A percentile compares a stretch with the other conserved stretches of the same genome.
These are phyloP conservation scores for Oscheius onirici DNA, from an alignment of 2,888 invertebrate species.

Conservation along the genomic window DNA sequence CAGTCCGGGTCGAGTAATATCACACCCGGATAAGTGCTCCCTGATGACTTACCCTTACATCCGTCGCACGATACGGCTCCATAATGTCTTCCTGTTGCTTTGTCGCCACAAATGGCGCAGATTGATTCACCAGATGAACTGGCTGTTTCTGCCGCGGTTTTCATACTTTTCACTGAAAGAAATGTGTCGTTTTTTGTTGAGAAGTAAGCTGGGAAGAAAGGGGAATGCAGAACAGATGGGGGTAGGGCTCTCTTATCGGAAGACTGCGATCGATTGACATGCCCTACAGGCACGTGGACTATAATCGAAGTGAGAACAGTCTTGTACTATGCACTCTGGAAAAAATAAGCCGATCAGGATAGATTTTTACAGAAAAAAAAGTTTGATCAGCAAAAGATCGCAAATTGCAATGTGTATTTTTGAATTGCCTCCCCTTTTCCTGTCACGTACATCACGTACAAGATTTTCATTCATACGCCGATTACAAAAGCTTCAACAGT, in stretches of 20 bases:
- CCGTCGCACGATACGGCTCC: constrained; percentile 68
- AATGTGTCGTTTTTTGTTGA: too few relatives aligned
- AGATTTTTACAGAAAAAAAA: too few relatives aligned
- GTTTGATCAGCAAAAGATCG: too few relatives aligned
- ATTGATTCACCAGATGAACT: constrained; percentile 27
- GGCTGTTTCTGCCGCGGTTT: constrained; percentile 2
- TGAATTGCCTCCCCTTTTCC: too few relatives aligned
- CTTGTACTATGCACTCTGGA: neutral
- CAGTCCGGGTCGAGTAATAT: too few relatives aligned
- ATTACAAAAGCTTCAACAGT: neutral
- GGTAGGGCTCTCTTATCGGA: constrained; percentile 15
- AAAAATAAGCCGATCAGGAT: too few relatives aligned
- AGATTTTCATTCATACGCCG: too few relatives aligned
- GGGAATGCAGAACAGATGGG: constrained; percentile 25
- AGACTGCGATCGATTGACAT: constrained; percentile 19
- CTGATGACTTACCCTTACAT: constrained; percentile 58
- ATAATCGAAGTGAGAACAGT: neutral
- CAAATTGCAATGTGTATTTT: too few relatives aligned
- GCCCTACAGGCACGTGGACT: constrained; percentile 24
- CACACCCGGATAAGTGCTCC: neutral
- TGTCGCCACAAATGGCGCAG: constrained; percentile 66
- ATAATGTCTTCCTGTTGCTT: constrained; percentile 70
- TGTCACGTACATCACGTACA: too few relatives aligned
- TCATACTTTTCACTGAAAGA: neutral
- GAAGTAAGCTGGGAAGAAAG: neutral